Evolutionary conservation across 2,888 invertebrate species (phyloP).

Genomic region (Sinhomidia bicolor): DNA sequence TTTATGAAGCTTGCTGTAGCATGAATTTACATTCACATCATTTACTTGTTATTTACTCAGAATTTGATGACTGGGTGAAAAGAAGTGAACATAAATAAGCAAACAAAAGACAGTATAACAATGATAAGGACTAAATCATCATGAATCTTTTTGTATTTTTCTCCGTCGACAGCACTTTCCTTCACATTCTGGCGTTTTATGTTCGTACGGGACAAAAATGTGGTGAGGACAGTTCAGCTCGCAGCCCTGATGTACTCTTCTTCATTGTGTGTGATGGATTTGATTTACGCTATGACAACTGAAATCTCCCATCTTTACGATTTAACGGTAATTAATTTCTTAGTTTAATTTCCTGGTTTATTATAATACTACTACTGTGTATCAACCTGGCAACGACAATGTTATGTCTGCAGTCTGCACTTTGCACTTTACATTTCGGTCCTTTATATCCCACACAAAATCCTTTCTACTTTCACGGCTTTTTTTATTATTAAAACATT

Average conservation of each 20-base stretch:
- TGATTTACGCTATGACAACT: constrained; percentile 71
- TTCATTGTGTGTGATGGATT: constrained; percentile 73
- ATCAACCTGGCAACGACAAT: too few species aligned
- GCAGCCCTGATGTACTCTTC: constrained; percentile 76
- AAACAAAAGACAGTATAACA: too few species aligned
- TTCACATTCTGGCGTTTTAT: constrained; percentile 78
- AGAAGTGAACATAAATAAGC: too few species aligned
- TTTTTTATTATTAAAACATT: neutral
- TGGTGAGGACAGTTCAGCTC: constrained; percentile 75
- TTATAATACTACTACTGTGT: too few species aligned
- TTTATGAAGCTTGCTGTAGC: too few species aligned
- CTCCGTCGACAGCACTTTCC: constrained; percentile 71
- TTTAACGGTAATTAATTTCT: constrained; percentile 69
- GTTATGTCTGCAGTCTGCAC: too few species aligned
- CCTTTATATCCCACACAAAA: neutral
- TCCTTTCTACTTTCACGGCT: neutral
- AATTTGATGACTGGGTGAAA: too few species aligned
- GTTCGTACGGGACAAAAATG: constrained; percentile 77
- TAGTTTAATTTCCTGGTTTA: too few species aligned
- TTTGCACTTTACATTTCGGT: too few species aligned
- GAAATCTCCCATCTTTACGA: constrained; percentile 75
- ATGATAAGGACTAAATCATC: neutral
- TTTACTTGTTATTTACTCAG: too few species aligned
- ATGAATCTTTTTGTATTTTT: constrained; percentile 3
- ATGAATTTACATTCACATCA: too few species aligned